A percentile compares a stretch with the other conserved stretches of the same genome.
Conservation (phyloP, 2,888 invertebrate genomes). For the Morpho helenor region DNA sequence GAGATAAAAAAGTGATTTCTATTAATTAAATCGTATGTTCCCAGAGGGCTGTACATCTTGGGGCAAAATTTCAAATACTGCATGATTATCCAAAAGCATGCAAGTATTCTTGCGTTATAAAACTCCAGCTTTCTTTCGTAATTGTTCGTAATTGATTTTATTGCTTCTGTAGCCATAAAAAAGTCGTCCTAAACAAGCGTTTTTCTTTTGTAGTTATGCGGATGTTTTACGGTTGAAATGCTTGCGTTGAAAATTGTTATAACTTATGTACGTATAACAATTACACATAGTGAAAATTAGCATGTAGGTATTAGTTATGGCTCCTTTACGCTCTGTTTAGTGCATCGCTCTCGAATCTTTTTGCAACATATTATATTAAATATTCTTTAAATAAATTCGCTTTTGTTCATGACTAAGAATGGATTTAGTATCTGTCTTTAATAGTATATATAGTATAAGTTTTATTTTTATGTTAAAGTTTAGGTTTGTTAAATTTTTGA, state of each 20-base stretch:
- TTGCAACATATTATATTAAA: slow-evolving; percentile 59
- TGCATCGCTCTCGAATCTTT: slow-evolving; percentile 61
- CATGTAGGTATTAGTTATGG: slow-evolving; percentile 74
- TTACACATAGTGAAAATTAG: slow-evolving; percentile 68
- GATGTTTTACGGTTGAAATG: slow-evolving; percentile 57
- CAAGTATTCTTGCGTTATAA: slow-evolving; percentile 9
- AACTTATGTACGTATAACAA: slow-evolving; percentile 47
- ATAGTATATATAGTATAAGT: slow-evolving; percentile 2
- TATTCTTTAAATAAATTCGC: slow-evolving; percentile 40
- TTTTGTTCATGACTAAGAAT: slow-evolving; percentile 23
- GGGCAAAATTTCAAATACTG: slow-evolving; percentile 44
- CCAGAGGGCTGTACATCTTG: slow-evolving; percentile 70
- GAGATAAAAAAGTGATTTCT: not conserved
- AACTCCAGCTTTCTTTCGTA: slow-evolving; percentile 3
- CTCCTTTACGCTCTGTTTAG: slow-evolving; percentile 71
- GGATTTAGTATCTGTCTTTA: slow-evolving; percentile 10
- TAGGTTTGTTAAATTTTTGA: not conserved
- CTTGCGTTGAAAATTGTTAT: slow-evolving; percentile 65
- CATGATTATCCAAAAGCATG: slow-evolving; percentile 45
- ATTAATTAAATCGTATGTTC: slow-evolving; percentile 17
- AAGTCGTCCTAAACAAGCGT: slow-evolving; percentile 6
- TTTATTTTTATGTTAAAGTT: not conserved
- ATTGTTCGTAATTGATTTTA: slow-evolving; percentile 13
- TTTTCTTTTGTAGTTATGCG: slow-evolving; percentile 20
- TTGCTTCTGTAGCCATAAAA: slow-evolving; percentile 15